phyloP scores from a whole-genome alignment of 2,113 vertebrate genomes.

The Strigops habroptila region DNA sequence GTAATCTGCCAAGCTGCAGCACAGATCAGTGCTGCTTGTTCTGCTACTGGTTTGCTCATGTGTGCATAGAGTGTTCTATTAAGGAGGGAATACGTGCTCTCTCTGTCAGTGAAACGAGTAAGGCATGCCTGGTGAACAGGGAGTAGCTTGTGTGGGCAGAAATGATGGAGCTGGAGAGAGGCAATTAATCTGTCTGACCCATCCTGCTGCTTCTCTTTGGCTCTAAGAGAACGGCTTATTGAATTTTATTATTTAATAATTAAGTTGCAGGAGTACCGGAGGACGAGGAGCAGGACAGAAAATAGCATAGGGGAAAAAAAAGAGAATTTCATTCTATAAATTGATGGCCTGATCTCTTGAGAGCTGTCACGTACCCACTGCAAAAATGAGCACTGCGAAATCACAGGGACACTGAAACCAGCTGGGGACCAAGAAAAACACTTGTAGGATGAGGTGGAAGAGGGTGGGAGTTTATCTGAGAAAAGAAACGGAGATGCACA shows the following conservation, averaged over 20 bases:
- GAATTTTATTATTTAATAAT: background rate
- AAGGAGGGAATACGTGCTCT: background rate
- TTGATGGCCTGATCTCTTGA: background rate
- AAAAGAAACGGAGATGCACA: background rate
- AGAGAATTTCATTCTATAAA: background rate
- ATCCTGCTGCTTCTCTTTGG: background rate
- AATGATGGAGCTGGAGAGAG: background rate
- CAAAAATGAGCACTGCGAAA: background rate
- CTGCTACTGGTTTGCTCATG: background rate
- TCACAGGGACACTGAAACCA: slow-evolving; percentile 2
- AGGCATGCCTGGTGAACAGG: background rate
- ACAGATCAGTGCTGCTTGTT: background rate
- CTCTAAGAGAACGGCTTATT: background rate
- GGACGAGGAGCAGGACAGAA: background rate
- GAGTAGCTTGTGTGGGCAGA: background rate
- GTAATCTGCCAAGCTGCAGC: background rate
- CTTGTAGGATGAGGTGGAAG: background rate
- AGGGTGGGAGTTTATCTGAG: slow-evolving; percentile 40
- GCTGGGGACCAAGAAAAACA: slow-evolving; percentile 21
- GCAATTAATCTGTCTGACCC: background rate
- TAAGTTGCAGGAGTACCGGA: background rate
- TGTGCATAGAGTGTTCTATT: background rate
- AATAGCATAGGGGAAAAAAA: background rate
- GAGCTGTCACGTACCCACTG: background rate
- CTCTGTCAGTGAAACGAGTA: background rate